Base-by-base conservation (phyloP, 2,888 invertebrate species). In the Sarcophaga rosellei region DNA sequence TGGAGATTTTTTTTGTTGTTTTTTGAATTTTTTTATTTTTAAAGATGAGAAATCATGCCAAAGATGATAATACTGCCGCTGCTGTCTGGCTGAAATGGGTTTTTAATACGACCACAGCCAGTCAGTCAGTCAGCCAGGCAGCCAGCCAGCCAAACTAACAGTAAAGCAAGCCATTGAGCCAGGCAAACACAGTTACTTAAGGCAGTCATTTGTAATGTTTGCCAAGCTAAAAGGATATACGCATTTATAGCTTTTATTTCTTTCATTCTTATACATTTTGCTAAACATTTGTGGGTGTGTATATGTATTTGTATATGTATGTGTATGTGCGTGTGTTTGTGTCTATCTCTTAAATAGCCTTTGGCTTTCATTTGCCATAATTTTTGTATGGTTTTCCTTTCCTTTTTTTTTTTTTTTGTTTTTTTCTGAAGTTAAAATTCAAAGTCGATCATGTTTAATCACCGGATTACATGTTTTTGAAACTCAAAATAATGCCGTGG, bases 371-470 rank as follows among this genome's bases (percentile, higher is more conserved):
- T 84, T 66, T 66, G 44, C 17, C 25, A 23, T 20, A 74, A 73
- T 15, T 72, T 69, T 66, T 76, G 73, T 63, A 35, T 35, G 35
- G 35, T 35, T 35, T 10, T 70, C 53, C 69, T 68, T 72, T 81
- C n/a, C n/a, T 80, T 72, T 70, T 76, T 63, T 35, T 15, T 25
- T 53, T 25, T 4, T 70, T 63, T 65, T 66, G 4, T 0, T 62
- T 77, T 65, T 68, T 89, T 88, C 6, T 35, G 35, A 8, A 8
- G 35, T 35, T 87, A 88, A 89, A 89, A 90, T 90, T 89, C 89
- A 90, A 90, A 90, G 90, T 90, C 90, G 90, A 90, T 90, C 90
- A 89, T 90, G 90, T 90, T 90, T 90, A 90, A 90, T 90, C 90
- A 89, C 88, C 89, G 88, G 89, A 89, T 89, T 89, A 89, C 88